A percentile compares a stretch with the other conserved stretches of the same genome.
These are phyloP conservation scores for Drosophila paranaensis DNA, from an alignment of 2,888 invertebrate species.

Conservation along the genomic window DNA sequence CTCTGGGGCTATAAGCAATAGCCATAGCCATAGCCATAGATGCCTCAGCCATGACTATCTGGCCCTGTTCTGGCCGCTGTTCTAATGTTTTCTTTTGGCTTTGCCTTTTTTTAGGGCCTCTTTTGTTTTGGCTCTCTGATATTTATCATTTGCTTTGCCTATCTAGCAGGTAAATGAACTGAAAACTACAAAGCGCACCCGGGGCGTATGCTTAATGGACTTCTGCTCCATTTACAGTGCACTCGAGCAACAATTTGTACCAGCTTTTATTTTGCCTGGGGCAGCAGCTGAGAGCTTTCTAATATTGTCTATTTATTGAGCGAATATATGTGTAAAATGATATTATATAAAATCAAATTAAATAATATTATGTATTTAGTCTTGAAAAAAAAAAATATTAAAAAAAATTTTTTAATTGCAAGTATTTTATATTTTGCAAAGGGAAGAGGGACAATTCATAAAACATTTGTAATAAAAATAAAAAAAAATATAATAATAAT, in stretches of 20 bases:
- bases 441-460: background rate
- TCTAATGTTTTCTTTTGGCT: slow-evolving; percentile 35
- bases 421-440: background rate
- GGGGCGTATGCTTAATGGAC: slow-evolving; percentile 41
- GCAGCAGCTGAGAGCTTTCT: background rate
- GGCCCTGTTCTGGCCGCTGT: slow-evolving; percentile 13
- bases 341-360: background rate
- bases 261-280: background rate
- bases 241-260: background rate
- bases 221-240: background rate
- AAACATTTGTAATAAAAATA: background rate
- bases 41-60: background rate
- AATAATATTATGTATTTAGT: too few species aligned
- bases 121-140: slow-evolving; percentile 43
- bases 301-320: background rate
- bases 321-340: background rate
- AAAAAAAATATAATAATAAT: too few species aligned
- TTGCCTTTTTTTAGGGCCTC: slow-evolving; percentile 45
- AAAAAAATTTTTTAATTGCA: background rate
- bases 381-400: too few species aligned
- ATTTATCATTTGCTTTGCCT: slow-evolving; percentile 45
- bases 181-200: slow-evolving; percentile 9
- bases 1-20: slow-evolving; percentile 41
- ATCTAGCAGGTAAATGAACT: slow-evolving; percentile 52
- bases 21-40: background rate